Base-by-base conservation (phyloP, 2,113 vertebrate species). In the Heterotis niloticus region DNA sequence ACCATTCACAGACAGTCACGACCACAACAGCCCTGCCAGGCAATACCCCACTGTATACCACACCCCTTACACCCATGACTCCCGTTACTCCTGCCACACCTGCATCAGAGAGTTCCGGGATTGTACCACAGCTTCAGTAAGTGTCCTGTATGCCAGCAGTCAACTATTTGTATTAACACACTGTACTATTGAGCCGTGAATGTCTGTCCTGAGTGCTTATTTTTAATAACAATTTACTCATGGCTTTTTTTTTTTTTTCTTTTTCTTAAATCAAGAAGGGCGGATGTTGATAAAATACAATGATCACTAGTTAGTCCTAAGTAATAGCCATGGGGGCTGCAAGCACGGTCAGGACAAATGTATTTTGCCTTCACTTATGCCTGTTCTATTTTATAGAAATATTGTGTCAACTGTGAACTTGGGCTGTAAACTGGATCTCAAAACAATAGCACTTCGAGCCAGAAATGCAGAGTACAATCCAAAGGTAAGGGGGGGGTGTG, bases 401-500 rank as follows among this genome's bases (percentile, higher is more conserved):
- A 99, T 99, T 78, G 98, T 99, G 44, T 99, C 98, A 20, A 99
- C 98, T 11, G 97, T 99, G 77, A 99, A 99, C 85, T 93, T 99
- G 87, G 97, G 98, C 79, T 99, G 98, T 89, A 99, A 99, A 92
- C 93, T 99, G 87, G 98, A 99, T 82, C 87, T 99, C 82, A 99
- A 99, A 92, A 99, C 96, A 4, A 99, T 99, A 85, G 98, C 98
- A 23, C 92, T 99, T 86, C 95, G 96, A 93, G 98, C 98, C 80
- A 95, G 98, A 90, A 99, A 99, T 90, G 98, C 97, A 82, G 98
- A 99, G 76, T 99, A 99, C 88, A 99, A 99, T 85, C 98, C 98
- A 81, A 99, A 99, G 95, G 98, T 99, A 88, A 94, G 91, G 82
- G 66, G 5, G 14, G 14, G 1, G 54, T 68, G 51, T 67, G 64